These are phyloP conservation scores for Gerris lacustris DNA, from an alignment of 2,888 invertebrate genomes.

Conservation along the genomic window DNA sequence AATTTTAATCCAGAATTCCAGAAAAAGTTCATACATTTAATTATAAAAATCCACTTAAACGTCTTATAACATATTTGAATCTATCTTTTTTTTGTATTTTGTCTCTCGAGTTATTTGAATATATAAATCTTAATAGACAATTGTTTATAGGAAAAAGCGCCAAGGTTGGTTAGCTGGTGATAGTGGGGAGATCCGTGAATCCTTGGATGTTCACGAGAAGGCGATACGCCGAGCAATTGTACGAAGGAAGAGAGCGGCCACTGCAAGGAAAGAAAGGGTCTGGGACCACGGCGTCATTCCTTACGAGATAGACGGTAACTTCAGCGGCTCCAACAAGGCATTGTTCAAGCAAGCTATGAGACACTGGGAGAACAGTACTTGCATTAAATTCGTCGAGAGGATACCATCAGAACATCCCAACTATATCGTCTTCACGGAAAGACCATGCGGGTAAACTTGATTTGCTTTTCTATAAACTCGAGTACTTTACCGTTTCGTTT, in stretches of 20 bases:
- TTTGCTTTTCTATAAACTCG: no score
- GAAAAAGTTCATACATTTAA: no score
- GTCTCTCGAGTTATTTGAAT: not conserved
- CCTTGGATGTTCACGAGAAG: not conserved
- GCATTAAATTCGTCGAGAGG: slow-evolving; percentile 89
- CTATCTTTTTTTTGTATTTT: no score
- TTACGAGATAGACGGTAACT: slow-evolving; percentile 91
- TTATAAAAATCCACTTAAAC: no score
- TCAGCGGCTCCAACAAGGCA: slow-evolving; percentile 81
- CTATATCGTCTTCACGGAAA: slow-evolving; percentile 91
- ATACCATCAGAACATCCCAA: slow-evolving; percentile 73
- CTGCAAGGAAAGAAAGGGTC: slow-evolving; percentile 82
- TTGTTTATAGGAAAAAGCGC: not conserved
- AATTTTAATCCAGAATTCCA: no score
- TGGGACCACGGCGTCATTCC: slow-evolving; percentile 98
- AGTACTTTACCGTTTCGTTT: no score
- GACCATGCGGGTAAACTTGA: slow-evolving; percentile 70
- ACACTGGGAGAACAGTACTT: slow-evolving; percentile 98
- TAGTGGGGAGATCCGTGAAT: not conserved
- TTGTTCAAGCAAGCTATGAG: slow-evolving; percentile 97
- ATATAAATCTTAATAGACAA: not conserved
- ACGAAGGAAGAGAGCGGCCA: slow-evolving; percentile 61
- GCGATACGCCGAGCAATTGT: not conserved
- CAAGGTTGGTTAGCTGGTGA: not conserved
- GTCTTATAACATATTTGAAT: no score